Conservation (phyloP, 1,140 invertebrate species). For the Apis mellifera region Amel_HAv3.1 CM009931.2:23413501-23414000, state of each 20-base stretch:
- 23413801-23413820: not conserved
- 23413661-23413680: no score
- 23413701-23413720: not conserved
- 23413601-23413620: not conserved
- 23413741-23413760: not conserved
- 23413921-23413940: not conserved
- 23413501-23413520: no score
- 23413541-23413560: no score
- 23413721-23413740: not conserved
- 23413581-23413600: no score
- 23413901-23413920: not conserved
- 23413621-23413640: constrained; percentile 12
- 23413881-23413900: not conserved
- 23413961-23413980: not conserved
- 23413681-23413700: not conserved
- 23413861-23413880: not conserved
- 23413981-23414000: not conserved
- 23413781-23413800: not conserved
- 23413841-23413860: not conserved
- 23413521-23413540: no score
- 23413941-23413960: not conserved
- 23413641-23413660: not conserved
- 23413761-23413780: constrained; percentile 10
- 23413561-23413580: no score
- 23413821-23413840: not conserved